A percentile compares a stretch with the other conserved stretches of the same genome.
Conservation (phyloP, 92 coral and sea anemone genomes). For the Muricea muricata region DNA sequence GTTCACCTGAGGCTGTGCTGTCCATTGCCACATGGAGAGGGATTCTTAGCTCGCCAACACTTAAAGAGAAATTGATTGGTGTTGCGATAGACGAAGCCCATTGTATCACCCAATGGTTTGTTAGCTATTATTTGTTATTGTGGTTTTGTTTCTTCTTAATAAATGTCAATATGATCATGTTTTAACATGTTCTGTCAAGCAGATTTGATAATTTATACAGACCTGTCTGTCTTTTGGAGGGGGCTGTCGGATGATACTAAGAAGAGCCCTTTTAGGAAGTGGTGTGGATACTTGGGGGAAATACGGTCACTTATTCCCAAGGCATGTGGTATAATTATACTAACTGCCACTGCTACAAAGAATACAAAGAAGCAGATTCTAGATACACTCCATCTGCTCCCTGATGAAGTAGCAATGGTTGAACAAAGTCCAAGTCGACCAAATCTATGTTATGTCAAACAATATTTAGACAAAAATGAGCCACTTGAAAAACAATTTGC, state of each 20-base stretch:
- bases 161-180: too few relatives aligned
- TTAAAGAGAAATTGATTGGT: too few relatives aligned
- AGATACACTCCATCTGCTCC: conserved; percentile 37
- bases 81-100: too few relatives aligned
- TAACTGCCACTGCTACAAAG: conserved; percentile 64
- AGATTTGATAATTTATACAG: too few relatives aligned
- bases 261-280: conserved; percentile 63
- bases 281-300: conserved; percentile 67
- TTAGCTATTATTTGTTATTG: too few relatives aligned
- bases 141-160: too few relatives aligned
- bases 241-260: conserved; percentile 40
- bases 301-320: conserved; percentile 46
- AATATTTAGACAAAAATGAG: conserved; percentile 65
- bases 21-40: too few relatives aligned
- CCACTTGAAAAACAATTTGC: conserved; percentile 52
- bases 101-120: too few relatives aligned
- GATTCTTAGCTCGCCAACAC: too few relatives aligned
- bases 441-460: conserved; percentile 55
- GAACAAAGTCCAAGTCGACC: conserved; percentile 67
- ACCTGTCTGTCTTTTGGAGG: background rate
- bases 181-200: too few relatives aligned
- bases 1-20: too few relatives aligned
- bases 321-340: background rate
- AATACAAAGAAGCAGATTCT: conserved; percentile 64
- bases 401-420: conserved; percentile 17